phyloP scores from a whole-genome alignment of 1,140 invertebrate species.

The Thaumatotibia leucotreta region DNA sequence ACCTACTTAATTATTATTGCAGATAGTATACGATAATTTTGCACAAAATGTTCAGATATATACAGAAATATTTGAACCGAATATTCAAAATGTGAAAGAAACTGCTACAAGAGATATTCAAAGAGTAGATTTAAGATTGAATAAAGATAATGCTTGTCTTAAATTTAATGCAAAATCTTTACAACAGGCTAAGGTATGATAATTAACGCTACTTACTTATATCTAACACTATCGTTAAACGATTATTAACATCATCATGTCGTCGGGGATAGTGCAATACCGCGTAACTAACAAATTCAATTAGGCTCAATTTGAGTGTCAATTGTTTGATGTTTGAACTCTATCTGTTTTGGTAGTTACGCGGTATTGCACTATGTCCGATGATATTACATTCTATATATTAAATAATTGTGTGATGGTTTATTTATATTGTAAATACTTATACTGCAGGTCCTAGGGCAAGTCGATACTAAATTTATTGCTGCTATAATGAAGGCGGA shows the following conservation, averaged over 20 bases:
- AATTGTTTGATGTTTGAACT: too few species aligned
- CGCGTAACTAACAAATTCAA: too few species aligned
- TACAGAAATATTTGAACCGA: conserved; percentile 46
- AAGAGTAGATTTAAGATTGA: conserved; percentile 35
- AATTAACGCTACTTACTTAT: background rate
- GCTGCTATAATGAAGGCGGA: conserved; percentile 52
- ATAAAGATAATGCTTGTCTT: conserved; percentile 39
- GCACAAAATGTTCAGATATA: conserved; percentile 37
- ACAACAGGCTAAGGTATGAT: conserved; percentile 38
- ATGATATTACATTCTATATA: background rate
- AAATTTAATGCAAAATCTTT: conserved; percentile 45
- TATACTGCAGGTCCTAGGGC: conserved; percentile 77
- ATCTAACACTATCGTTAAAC: background rate
- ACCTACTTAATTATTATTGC: too few species aligned
- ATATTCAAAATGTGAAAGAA: conserved; percentile 38
- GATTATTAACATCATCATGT: too few species aligned
- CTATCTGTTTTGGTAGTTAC: too few species aligned
- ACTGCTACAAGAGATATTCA: conserved; percentile 29
- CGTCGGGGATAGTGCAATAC: too few species aligned
- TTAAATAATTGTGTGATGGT: background rate
- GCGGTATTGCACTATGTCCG: too few species aligned
- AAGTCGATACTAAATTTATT: conserved; percentile 85
- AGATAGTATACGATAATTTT: conserved; percentile 54
- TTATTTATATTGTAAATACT: background rate
- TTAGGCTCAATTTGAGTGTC: too few species aligned